Conservation (phyloP, 92 coral and sea anemone species). For the Siderastrea radians region DNA sequence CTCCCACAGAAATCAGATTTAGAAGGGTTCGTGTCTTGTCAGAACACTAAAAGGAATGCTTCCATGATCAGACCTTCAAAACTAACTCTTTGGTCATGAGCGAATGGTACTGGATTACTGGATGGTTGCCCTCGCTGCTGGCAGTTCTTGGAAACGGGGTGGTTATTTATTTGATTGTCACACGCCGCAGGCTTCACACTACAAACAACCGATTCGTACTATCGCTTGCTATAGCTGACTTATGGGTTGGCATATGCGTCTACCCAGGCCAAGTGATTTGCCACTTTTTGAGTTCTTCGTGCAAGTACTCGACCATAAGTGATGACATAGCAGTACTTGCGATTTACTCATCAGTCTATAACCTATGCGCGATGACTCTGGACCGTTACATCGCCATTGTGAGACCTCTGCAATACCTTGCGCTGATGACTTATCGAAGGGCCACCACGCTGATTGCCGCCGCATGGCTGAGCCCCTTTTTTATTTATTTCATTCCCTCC, state of each 20-base stretch:
- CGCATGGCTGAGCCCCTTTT: conserved; percentile 29
- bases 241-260: conserved; percentile 12
- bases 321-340: conserved; percentile 29
- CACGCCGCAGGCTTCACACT: conserved; percentile 21
- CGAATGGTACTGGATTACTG: conserved; percentile 26
- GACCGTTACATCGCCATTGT: conserved; percentile 50
- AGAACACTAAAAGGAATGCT: background rate
- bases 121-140: conserved; percentile 32
- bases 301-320: conserved; percentile 3
- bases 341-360: conserved; percentile 22
- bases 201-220: conserved; percentile 17
- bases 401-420: conserved; percentile 27
- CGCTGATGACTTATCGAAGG: conserved; percentile 18
- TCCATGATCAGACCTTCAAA: background rate
- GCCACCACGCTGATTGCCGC: background rate
- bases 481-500: conserved; percentile 15
- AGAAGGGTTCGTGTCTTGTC: background rate
- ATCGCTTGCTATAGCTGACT: conserved; percentile 40
- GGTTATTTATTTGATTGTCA: conserved; percentile 19
- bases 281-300: conserved; percentile 13
- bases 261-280: conserved; percentile 37
- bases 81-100: background rate
- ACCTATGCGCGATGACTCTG: conserved; percentile 38
- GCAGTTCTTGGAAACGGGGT: conserved; percentile 33
- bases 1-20: background rate